Evolutionary conservation across 1,140 invertebrate species (phyloP).

Genomic region (Spodoptera litura): DNA sequence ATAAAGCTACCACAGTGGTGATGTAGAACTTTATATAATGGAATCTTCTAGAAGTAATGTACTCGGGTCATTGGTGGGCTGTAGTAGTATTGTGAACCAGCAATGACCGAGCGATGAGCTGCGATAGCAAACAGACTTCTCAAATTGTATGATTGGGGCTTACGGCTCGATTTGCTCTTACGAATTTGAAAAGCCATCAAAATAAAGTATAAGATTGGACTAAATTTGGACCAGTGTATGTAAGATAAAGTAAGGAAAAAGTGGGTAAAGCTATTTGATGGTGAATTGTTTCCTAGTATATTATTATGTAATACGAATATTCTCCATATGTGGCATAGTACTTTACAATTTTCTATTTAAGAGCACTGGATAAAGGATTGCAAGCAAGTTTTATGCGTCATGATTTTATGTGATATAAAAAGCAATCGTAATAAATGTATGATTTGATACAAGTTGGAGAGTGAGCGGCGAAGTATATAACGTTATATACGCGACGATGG

Average conservation of each 20-base stretch:
- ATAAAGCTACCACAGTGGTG: background rate
- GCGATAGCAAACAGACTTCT: slow-evolving; percentile 44
- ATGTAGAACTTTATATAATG: slow-evolving; percentile 12
- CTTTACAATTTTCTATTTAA: slow-evolving; percentile 42
- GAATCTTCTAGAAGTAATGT: slow-evolving; percentile 13
- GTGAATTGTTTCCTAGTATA: slow-evolving; percentile 36
- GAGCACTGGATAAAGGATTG: slow-evolving; percentile 27
- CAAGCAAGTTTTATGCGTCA: slow-evolving; percentile 39
- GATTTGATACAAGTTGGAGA: slow-evolving; percentile 32
- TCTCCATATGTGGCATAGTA: slow-evolving; percentile 44
- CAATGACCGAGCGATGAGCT: slow-evolving; percentile 1
- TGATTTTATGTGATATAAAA: slow-evolving; percentile 39
- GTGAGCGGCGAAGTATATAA: slow-evolving; percentile 20
- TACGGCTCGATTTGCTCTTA: slow-evolving; percentile 51
- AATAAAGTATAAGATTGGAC: slow-evolving; percentile 35
- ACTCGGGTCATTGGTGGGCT: slow-evolving; percentile 25
- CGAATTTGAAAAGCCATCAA: slow-evolving; percentile 50
- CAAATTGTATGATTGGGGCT: slow-evolving; percentile 59
- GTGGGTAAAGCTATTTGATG: slow-evolving; percentile 38
- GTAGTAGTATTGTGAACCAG: slow-evolving; percentile 27
- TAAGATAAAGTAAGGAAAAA: slow-evolving; percentile 39
- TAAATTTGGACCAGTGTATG: slow-evolving; percentile 44
- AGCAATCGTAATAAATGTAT: slow-evolving; percentile 39
- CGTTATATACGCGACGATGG: slow-evolving; percentile 8
- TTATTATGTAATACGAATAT: slow-evolving; percentile 37